Evolutionary conservation across 2,888 invertebrate genomes (phyloP), one percentile per base, ranked within the genome.

Genomic region (Hetaerina titia): DNA sequence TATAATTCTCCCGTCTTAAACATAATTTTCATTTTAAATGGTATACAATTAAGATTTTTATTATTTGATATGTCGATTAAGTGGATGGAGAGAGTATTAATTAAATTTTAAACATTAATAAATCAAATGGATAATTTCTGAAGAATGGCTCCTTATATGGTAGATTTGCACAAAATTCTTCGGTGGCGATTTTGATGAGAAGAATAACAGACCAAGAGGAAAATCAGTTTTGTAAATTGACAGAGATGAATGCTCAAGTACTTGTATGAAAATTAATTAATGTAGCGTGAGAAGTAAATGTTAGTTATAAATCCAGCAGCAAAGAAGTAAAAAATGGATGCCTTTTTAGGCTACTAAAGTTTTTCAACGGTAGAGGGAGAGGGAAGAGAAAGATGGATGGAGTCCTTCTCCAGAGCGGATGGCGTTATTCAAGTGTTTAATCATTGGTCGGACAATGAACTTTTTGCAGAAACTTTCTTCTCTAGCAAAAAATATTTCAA

Each of bases 351-450:
- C 69, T 8, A 5, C n/a, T 17, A 11, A n/a, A 17, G 22, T 69
- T 69, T 22, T 22, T 22, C n/a, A 69, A n/a, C 22, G 69, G 0
- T 9, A 22, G 69, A 11, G 31, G 56, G n/a, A 69, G n/a, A 69
- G 69, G 31, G 56, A 69, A 9, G 15, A 22, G 17, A 15, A 22
- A 88, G 57, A 57, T 56, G 45, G 56, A 88, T 88, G 88, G 31
- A 22, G 88, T 69, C n/a, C n/a, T 45, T 45, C 69, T 69, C 69
- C 69, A n/a, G 19, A n/a, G 69, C 0, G 69, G 22, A n/a, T 57
- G 45, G 56, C 31, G n/a, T 88, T 88, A 56, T 19, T 69, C 88
- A 45, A 88, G 88, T 88, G 88, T 88, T 88, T 88, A 88, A 88
- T 88, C 88, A 88, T 31, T 19, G 69, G 69, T 17, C 19, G 45